Evolutionary conservation across 1,140 invertebrate genomes (phyloP), one percentile per base, ranked within the genome.

Genomic region (Acyrthosiphon pisum): DNA sequence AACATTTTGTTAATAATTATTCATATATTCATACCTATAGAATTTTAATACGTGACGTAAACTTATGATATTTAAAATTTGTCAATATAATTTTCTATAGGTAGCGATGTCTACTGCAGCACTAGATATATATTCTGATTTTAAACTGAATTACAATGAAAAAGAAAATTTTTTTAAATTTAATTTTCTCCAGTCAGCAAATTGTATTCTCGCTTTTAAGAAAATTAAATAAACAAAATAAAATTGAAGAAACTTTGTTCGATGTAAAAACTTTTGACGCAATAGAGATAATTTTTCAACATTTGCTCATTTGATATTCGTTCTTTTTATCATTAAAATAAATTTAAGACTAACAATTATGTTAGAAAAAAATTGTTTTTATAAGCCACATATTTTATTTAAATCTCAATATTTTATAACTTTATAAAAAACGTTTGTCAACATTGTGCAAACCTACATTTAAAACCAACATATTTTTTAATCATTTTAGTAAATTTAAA

Each of bases 191-290:
- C 46, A n/a, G 84, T 87, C 41, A 46, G 26, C 48, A 87, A 46
- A n/a, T 44, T 30, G 41, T 46, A 30, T 87, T 46, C 11, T 18
- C 2, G 1, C 83, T 46, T n/a, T 48, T 30, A 84, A 30, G 30
- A 48, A 87, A 48, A 46, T 46, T 46, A 48, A 48, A 87, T 46
- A 44, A 46, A n/a, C 84, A 87, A 48, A 86, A 87, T 87, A 87
- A 46, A n/a, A 87, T 44, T 84, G 41, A 87, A 76, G 60, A n/a
- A n/a, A 76, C 60, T 76, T 14, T 76, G n/a, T 76, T 18, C 30
- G 14, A 14, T 76, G 60, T n/a, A n/a, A 46, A 87, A 87, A 87
- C 84, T 87, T 87, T 87, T 87, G 44, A 30, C 44, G 30, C 84
- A 48, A n/a, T n/a, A 20, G 23, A 14, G 84, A 48, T 23, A 44